These are phyloP conservation scores for Potamilus streckersoni DNA, from an alignment of 1,140 invertebrate genomes.

Conservation along the genomic window DNA sequence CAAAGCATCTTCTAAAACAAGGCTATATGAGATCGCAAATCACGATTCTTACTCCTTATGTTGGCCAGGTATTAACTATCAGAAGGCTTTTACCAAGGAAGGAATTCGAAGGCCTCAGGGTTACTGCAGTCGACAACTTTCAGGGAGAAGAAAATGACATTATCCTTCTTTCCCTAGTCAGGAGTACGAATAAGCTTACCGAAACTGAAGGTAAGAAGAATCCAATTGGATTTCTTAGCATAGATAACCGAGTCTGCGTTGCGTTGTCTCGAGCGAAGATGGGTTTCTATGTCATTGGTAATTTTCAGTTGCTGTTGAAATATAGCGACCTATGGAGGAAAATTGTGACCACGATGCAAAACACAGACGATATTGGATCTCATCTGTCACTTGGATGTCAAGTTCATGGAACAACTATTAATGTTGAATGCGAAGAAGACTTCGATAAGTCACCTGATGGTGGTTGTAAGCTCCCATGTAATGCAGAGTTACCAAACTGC, in stretches of 20 bases:
- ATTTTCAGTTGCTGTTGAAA: conserved; percentile 73
- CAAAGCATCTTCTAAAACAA: conserved; percentile 64
- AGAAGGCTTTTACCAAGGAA: conserved; percentile 54
- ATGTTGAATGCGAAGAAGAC: conserved; percentile 42
- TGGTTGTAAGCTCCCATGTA: conserved; percentile 60
- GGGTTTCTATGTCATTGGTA: conserved; percentile 78
- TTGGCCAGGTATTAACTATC: conserved; percentile 60
- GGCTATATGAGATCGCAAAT: conserved; percentile 60
- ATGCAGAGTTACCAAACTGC: conserved; percentile 47
- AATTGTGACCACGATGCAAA: conserved; percentile 47
- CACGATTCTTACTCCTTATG: conserved; percentile 67
- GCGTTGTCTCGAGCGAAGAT: conserved; percentile 84
- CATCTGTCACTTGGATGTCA: conserved; percentile 65
- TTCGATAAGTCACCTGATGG: conserved; percentile 61
- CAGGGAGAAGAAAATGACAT: conserved; percentile 87
- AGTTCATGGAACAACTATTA: conserved; percentile 60
- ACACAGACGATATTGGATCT: conserved; percentile 29
- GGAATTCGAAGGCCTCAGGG: conserved; percentile 53
- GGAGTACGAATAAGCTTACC: conserved; percentile 72
- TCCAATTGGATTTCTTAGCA: conserved; percentile 81
- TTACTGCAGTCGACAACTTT: conserved; percentile 81
- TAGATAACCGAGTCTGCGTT: conserved; percentile 84
- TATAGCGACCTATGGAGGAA: conserved; percentile 66
- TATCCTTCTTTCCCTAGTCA: conserved; percentile 84
- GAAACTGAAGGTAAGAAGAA: conserved; percentile 37